phyloP scores from a whole-genome alignment of 1,140 invertebrate genomes.

The silkworm (Bombyx mori) region ASM3026992v2 NC_085116.1:2681001-2681500 shows the following conservation, averaged over 20 bases:
- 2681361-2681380: no score
- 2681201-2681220: constrained; percentile 9
- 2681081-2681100: constrained; percentile 12
- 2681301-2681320: background rate
- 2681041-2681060: no score
- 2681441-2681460: no score
- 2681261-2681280: constrained; percentile 4
- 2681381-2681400: no score
- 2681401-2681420: no score
- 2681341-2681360: no score
- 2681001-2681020: no score
- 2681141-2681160: constrained; percentile 12
- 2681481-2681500: no score
- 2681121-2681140: background rate
- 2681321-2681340: no score
- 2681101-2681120: constrained; percentile 11
- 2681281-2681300: background rate
- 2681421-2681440: no score
- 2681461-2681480: no score
- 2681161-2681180: constrained; percentile 7
- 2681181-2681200: constrained; percentile 9
- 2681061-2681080: background rate
- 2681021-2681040: no score
- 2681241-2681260: constrained; percentile 4
- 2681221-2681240: constrained; percentile 8